Base-by-base conservation (phyloP, 2,113 vertebrate species). In the Sturnira hondurensis region DNA sequence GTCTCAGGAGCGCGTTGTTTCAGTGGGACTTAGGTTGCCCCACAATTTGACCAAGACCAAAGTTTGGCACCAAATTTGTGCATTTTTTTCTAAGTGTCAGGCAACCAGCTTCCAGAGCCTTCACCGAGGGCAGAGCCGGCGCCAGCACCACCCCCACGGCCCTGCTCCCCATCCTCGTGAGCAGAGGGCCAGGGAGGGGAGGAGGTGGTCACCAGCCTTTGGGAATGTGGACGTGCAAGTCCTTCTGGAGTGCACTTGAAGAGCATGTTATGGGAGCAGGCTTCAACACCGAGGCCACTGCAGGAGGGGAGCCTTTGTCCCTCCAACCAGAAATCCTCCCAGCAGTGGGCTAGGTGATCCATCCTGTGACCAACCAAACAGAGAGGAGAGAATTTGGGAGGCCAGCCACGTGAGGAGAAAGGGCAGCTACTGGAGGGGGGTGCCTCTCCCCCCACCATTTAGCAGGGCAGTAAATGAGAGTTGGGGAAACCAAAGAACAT, bases 351-450 rank as follows among this genome's bases (percentile, higher is more conserved):
- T n/a, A 71, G 50, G n/a, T 89, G 22, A 36, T 41, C 50, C 73
- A 16, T 20, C 70, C 70, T 31, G 1, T 47, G 24, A 84, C n/a
- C 45, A 56, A 80, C 20, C 15, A 9, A 73, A 77, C 31, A 36
- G 19, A 4, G 5, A 19, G 68, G 33, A 76, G 43, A 54, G 41
- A 84, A 87, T 38, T 67, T 19, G 22, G 90, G 52, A 67, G 9
- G 16, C 47, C n/a, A n/a, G 36, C 47, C 36, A 56, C 77, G 65
- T 15, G 43, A 14, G 68, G 54, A 90, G 26, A 85, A 89, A 24
- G 7, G 7, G 4, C 4, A 24, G 24, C 15, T n/a, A 12, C 0
- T 6, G n/a, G n/a, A n/a, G 4, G n/a, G 83, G 26, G 67, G 43
- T n/a, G n/a, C 36, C 41, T n/a, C n/a, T n/a, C 5, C 12, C 31